Evolutionary conservation across 1,140 invertebrate genomes (phyloP).

Genomic region (Drosophila watanabei): DNA sequence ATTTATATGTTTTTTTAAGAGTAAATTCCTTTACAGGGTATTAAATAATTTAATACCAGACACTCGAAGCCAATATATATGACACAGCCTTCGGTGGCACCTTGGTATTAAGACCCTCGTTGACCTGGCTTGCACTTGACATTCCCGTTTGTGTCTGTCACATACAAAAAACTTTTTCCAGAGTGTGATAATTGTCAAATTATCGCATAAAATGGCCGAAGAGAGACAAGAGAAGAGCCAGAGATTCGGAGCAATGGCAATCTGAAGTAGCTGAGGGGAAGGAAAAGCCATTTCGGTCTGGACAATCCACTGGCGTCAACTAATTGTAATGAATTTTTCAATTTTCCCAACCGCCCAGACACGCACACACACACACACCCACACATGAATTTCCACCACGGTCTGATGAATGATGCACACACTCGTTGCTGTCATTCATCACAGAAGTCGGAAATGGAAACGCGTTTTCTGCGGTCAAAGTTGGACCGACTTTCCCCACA

Average conservation of each 20-base stretch:
- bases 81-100: neutral
- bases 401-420: conserved; percentile 80
- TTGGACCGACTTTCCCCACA: conserved; percentile 41
- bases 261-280: conserved; percentile 4
- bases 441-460: conserved; percentile 59
- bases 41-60: neutral
- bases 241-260: no score
- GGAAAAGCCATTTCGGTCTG: conserved; percentile 35
- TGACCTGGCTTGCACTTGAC: conserved; percentile 29
- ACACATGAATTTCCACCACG: conserved; percentile 22
- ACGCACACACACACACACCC: conserved; percentile 19
- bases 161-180: conserved; percentile 23
- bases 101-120: conserved; percentile 38
- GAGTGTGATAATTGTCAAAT: conserved; percentile 71
- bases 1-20: no score
- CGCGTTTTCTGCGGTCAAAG: conserved; percentile 71
- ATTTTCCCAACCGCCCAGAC: conserved; percentile 48
- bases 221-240: neutral
- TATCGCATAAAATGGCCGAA: conserved; percentile 39
- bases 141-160: conserved; percentile 41
- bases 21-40: conserved; percentile 6
- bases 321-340: conserved; percentile 84
- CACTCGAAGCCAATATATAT: conserved; percentile 2
- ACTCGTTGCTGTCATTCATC: conserved; percentile 77
- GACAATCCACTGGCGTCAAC: conserved; percentile 54